Evolutionary conservation across 2,888 invertebrate species (phyloP), one percentile per base, ranked within the genome.

Genomic region (Helicoverpa assulta): DNA sequence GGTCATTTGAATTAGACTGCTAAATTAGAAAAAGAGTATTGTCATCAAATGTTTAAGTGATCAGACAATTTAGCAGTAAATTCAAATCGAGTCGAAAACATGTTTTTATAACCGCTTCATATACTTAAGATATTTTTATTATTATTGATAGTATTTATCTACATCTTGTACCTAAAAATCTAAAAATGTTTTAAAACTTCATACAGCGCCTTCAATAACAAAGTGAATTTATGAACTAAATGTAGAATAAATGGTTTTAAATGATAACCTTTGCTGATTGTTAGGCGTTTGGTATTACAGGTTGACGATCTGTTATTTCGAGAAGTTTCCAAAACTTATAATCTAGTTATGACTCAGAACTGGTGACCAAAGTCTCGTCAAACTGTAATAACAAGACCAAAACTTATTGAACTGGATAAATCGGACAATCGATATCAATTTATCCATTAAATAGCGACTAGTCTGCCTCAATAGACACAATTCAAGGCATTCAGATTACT

Each of bases 21-120:
- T 73, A 61, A 69, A 59, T 75, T 61, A 37, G 40, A 29, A 43
- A 12, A 64, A 59, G 33, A 64, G 29, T 12, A 14, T 43, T 16
- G 58, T 29, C 7, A 57, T 12, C 43, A 56, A 29, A 50, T 53
- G 62, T 43, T 5, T 53, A 29, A 59, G 50, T 67, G 67, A 67
- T 43, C 59, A 52, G 16, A 0, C 7, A 59, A 69, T 71, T 68
- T 56, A 75, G 67, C 76, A 67, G 72, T 60, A 62, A 51, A n/a
- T 65, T 73, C 14, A 18, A 55, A 65, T 55, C 43, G 61, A 59
- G 65, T 58, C 16, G 51, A 67, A 62, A 67, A 60, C 51, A 68
- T 55, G 67, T 76, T 82, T 81, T 82, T 76, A 76, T 82, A 82
- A 74, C 67, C 65, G 78, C 82, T 82, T 82, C 69, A 37, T 78